phyloP scores from a whole-genome alignment of 2,797 vertebrate genomes.

The Anas capensis region DNA sequence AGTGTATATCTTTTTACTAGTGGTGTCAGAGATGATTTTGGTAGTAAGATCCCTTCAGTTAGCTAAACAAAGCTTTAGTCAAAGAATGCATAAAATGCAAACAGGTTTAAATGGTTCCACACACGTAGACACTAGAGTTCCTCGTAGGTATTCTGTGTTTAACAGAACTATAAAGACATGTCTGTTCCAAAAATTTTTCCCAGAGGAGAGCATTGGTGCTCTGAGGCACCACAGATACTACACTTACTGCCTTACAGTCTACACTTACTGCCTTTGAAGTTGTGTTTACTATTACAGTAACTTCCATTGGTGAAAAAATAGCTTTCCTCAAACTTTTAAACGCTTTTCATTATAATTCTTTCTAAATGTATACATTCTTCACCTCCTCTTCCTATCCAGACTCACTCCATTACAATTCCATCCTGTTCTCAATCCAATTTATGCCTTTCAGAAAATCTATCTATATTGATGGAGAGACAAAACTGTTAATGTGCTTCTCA shows the following conservation, averaged over 20 bases:
- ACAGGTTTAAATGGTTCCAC: not conserved
- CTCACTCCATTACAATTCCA: not conserved
- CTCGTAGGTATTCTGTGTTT: not conserved
- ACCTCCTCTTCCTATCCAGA: not conserved
- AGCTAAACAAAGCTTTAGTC: not conserved
- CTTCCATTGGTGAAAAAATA: not conserved
- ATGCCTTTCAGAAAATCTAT: not conserved
- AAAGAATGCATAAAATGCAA: not conserved
- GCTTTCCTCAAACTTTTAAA: not conserved
- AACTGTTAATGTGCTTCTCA: not conserved
- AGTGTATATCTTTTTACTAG: not conserved
- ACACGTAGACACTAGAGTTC: not conserved
- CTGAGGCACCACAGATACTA: not conserved
- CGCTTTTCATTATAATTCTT: not conserved
- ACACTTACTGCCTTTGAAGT: not conserved
- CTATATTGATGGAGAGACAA: not conserved
- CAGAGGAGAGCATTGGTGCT: not conserved
- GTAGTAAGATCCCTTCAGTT: not conserved
- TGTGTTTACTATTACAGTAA: not conserved
- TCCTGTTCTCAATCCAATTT: not conserved
- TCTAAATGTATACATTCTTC: not conserved
- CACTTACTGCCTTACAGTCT: not conserved
- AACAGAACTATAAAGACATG: not conserved
- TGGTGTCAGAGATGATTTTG: not conserved
- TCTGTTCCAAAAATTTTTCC: not conserved